phyloP scores from a whole-genome alignment of 2,113 vertebrate species.

The Paratilapia polleni region DNA sequence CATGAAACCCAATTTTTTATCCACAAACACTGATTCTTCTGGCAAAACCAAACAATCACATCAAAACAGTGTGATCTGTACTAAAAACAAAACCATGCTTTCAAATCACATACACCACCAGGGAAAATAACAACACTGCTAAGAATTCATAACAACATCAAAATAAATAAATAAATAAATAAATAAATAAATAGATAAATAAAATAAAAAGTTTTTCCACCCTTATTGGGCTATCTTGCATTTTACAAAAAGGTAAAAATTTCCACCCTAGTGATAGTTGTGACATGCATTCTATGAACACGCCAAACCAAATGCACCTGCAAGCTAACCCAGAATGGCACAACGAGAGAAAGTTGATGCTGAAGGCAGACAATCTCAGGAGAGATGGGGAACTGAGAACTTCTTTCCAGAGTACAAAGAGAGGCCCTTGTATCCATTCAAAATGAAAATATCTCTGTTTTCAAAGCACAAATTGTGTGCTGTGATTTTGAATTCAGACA shows the following conservation, averaged over 20 bases:
- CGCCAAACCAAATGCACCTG: background rate
- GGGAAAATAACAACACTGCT: background rate
- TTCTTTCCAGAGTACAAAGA: background rate
- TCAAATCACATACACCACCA: background rate
- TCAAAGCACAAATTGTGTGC: background rate
- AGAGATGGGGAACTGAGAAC: background rate
- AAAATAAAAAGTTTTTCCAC: background rate
- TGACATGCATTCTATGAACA: background rate
- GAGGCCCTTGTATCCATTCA: background rate
- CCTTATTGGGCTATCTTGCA: background rate
- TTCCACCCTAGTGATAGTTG: background rate
- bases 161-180: too few species aligned
- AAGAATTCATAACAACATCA: background rate
- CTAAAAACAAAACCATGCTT: background rate
- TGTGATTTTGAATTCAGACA: background rate
- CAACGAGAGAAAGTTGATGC: background rate
- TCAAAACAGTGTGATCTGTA: background rate
- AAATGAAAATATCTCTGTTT: background rate
- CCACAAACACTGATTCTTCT: background rate
- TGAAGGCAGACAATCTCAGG: slow-evolving; percentile 2
- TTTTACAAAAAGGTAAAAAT: background rate
- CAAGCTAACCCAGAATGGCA: background rate
- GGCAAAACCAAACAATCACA: background rate
- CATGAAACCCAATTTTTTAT: too few species aligned
- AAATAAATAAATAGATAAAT: too few species aligned